These are phyloP conservation scores for Sapajus apella DNA, from an alignment of 2,113 vertebrate genomes.

Conservation along the genomic window DNA sequence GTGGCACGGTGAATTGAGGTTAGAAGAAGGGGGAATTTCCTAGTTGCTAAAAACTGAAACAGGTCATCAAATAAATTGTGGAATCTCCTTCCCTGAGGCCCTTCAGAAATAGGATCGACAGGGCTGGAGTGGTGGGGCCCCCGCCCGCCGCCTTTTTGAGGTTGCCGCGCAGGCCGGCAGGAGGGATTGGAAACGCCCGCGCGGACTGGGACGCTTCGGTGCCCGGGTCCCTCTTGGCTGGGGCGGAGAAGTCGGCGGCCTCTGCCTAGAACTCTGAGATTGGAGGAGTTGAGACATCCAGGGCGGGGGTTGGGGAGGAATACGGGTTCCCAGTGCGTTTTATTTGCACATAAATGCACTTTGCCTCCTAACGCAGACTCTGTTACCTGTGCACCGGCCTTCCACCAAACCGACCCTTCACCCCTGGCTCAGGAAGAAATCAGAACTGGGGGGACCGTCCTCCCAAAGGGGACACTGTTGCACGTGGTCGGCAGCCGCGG, in stretches of 20 bases:
- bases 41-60: conserved; percentile 68
- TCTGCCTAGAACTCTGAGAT: neutral
- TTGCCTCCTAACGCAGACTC: neutral
- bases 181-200: neutral
- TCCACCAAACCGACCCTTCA: neutral
- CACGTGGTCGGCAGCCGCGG: neutral
- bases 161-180: neutral
- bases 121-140: neutral
- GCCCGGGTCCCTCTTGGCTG: neutral
- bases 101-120: conserved; percentile 11
- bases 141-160: neutral
- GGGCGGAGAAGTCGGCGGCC: neutral
- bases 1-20: conserved; percentile 29
- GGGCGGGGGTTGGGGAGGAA: neutral
- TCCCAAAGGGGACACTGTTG: neutral
- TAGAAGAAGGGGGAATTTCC: conserved; percentile 59
- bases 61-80: conserved; percentile 66
- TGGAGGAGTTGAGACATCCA: neutral
- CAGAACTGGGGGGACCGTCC: neutral
- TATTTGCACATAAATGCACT: neutral
- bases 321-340: neutral
- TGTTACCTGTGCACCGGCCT: neutral
- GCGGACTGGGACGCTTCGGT: fast-evolving
- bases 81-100: conserved; percentile 60
- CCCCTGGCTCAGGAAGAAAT: neutral